phyloP scores from a whole-genome alignment of 2,888 invertebrate genomes.

The Asteroscopus sphinx region DNA sequence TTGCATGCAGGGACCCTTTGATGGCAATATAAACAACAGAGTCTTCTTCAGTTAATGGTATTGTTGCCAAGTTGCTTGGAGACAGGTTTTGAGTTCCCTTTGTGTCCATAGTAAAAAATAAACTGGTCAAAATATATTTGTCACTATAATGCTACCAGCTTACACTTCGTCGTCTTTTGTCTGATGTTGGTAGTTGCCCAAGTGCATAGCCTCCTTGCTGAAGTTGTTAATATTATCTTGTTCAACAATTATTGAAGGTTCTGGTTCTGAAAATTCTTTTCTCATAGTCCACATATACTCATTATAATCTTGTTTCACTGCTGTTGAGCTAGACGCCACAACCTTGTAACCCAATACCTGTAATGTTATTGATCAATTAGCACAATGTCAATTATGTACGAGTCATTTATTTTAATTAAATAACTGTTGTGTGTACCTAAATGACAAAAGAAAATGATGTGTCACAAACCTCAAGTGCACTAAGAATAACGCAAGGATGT shows the following conservation, averaged over 20 bases:
- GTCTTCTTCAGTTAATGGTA: conserved; percentile 82
- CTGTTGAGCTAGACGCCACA: conserved; percentile 95
- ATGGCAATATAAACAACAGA: conserved; percentile 93
- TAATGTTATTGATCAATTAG: conserved; percentile 57
- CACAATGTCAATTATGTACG: conserved; percentile 28
- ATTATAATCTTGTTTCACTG: conserved; percentile 96
- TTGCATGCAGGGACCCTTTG: conserved; percentile 94
- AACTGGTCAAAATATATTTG: conserved; percentile 46
- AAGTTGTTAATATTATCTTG: conserved; percentile 91
- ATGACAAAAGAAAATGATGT: conserved; percentile 6
- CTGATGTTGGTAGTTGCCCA: conserved; percentile 79
- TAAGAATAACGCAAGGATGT: conserved; percentile 96
- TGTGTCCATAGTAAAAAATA: conserved; percentile 76
- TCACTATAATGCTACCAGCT: conserved; percentile 39
- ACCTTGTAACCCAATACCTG: conserved; percentile 96
- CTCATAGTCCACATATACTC: conserved; percentile 98
- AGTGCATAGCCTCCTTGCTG: conserved; percentile 89
- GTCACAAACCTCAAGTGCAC: conserved; percentile 93
- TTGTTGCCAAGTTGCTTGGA: conserved; percentile 68
- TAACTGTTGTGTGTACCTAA: not conserved
- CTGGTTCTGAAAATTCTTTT: conserved; percentile 95
- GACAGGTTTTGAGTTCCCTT: conserved; percentile 77
- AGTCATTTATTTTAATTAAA: conserved; percentile 45
- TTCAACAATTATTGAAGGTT: conserved; percentile 91
- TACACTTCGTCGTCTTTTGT: conserved; percentile 86